phyloP scores from a whole-genome alignment of 37 sponge, comb jelly and placozoan genomes.

The Aplysina aerophoba region DNA sequence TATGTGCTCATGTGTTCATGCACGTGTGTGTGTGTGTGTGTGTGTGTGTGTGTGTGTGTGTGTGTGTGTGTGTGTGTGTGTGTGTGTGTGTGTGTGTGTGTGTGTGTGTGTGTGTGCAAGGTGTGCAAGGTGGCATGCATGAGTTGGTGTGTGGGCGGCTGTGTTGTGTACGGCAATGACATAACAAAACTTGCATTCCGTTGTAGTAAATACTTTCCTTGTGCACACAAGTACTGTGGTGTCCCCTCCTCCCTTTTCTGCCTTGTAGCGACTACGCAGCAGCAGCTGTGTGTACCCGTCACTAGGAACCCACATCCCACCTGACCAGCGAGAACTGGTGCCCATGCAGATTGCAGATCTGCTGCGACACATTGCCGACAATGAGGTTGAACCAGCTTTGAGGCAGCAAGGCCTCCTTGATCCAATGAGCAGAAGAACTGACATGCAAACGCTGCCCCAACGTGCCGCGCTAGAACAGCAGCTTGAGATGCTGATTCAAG shows the following conservation, averaged over 20 bases:
- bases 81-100: background rate
- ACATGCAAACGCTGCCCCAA: no score
- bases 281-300: slow-evolving; percentile 2
- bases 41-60: background rate
- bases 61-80: background rate
- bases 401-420: no score
- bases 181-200: no score
- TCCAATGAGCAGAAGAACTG: no score
- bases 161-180: no score
- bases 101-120: background rate
- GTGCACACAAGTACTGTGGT: background rate
- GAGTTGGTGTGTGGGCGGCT: no score
- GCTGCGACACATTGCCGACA: slow-evolving; percentile 17
- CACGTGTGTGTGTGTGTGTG: background rate
- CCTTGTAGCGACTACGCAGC: background rate
- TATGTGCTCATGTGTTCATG: no score
- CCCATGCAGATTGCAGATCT: background rate
- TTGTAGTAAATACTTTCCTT: no score
- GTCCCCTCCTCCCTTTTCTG: background rate
- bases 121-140: background rate
- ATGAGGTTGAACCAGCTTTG: background rate
- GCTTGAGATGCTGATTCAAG: no score
- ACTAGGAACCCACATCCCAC: background rate
- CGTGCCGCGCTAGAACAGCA: no score
- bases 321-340: slow-evolving; percentile 24